Base-by-base conservation (phyloP, 2,888 invertebrate species). In the Drosophila differens region DNA sequence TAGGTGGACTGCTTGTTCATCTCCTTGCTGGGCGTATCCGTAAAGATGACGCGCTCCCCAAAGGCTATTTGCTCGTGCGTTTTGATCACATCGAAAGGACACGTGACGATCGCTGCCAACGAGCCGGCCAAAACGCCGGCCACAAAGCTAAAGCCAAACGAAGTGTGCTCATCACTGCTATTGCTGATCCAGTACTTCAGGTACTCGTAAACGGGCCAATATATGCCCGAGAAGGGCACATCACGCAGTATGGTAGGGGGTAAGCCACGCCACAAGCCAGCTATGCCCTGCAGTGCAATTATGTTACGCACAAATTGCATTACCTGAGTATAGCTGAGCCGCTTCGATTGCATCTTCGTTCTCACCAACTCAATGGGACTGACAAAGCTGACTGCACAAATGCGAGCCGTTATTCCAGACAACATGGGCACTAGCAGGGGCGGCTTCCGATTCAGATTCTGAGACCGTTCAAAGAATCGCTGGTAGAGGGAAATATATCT, bases 71-170 rank as follows among this genome's bases (percentile, higher is more conserved):
- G 98, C 90, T 97, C 96, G 92, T 98, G 98, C 0, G 99, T 99
- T 95, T 99, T 99, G 0, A 99, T 97, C n/a, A 99, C 99, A 94
- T 99, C 99, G 94, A 99, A 99, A 7, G 99, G 99, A 73, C 98
- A 95, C 6, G 99, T 99, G 14, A 97, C 86, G n/a, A 97, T 94
- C n/a, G 98, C 98, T n/a, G 99, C 98, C 91, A 98, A 96, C 83
- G 95, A 94, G 89, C 99, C 99, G 67, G 98, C 96, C 60, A 96
- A 90, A 59, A 97, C 97, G 35, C 98, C 98, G 82, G 96, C 96
- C 71, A 95, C 91, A 91, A 98, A 97, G 93, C 96, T 97, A 83
- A 96, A 96, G 64, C 95, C 92, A 93, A 97, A 96, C 53, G 95
- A 94, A 0, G 96, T 95, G 67, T 95, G 95, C 68, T 95, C 95